Conservation (phyloP, 2,888 invertebrate species). For the Hyposoter dolosus region DNA sequence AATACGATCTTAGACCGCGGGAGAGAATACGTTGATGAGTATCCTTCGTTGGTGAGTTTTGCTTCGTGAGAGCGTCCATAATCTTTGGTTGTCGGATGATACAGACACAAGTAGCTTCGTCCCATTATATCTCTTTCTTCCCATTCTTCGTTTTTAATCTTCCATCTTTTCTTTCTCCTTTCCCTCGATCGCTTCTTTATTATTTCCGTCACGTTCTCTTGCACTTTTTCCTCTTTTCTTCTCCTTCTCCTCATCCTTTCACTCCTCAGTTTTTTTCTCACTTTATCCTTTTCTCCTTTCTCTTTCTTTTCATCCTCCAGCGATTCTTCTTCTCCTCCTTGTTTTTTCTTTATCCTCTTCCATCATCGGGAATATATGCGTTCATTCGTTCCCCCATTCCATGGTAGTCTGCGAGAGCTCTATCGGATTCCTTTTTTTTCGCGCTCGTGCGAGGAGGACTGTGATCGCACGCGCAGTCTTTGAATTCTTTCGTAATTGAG, state of each 20-base stretch:
- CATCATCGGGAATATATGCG: conserved; percentile 12
- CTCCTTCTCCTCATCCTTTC: neutral
- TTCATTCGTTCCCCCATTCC: conserved; percentile 36
- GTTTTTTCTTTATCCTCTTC: neutral
- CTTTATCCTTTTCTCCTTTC: conserved; percentile 16
- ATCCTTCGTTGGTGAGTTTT: conserved; percentile 44
- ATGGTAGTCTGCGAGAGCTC: conserved; percentile 6
- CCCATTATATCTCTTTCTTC: conserved; percentile 49
- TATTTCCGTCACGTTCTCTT: conserved; percentile 28
- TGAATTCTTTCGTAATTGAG: conserved; percentile 79
- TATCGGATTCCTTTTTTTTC: conserved; percentile 16
- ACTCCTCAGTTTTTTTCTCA: neutral
- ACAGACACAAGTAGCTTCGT: conserved; percentile 46
- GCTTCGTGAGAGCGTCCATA: conserved; percentile 36
- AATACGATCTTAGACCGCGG: conserved; percentile 38
- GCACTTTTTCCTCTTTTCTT: neutral
- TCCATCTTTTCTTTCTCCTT: conserved; percentile 37
- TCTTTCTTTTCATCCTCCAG: conserved; percentile 19
- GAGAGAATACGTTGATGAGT: conserved; percentile 47
- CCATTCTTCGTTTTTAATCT: conserved; percentile 9
- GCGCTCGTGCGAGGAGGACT: conserved; percentile 50
- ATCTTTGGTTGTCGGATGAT: conserved; percentile 57
- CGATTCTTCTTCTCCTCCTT: too few relatives aligned
- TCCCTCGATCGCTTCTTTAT: neutral
- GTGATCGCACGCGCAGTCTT: conserved; percentile 54